phyloP scores from a whole-genome alignment of 2,888 invertebrate genomes.

The Dilophus febrilis region DNA sequence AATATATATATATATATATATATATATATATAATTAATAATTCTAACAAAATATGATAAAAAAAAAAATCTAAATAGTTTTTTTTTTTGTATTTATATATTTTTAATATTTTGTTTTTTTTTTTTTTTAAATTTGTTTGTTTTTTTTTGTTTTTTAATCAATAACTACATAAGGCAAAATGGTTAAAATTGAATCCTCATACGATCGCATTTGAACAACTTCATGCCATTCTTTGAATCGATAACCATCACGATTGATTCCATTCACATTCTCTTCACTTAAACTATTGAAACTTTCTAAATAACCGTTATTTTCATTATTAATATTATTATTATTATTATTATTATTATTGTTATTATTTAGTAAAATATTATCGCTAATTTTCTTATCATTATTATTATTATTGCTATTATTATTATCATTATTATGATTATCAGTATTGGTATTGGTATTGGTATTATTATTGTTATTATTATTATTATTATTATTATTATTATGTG shows the following conservation, averaged over 20 bases:
- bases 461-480: neutral
- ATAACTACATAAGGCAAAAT: conserved; percentile 95
- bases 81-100: no score
- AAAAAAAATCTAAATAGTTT: no score
- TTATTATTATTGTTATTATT: no score
- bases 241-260: conserved; percentile 4
- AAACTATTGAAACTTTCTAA: conserved; percentile 12
- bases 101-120: no score
- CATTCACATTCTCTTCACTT: conserved; percentile 1
- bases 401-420: conserved; percentile 1
- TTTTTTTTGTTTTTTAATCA: conserved; percentile 41
- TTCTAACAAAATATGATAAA: no score
- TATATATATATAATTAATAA: no score
- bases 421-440: neutral
- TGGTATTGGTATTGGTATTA: neutral
- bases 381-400: neutral
- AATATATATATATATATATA: no score
- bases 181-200: conserved; percentile 62
- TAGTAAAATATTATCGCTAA: neutral
- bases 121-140: no score
- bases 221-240: conserved; percentile 85
- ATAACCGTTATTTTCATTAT: conserved; percentile 12
- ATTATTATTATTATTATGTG: neutral
- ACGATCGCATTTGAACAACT: conserved; percentile 55
- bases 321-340: neutral